These are phyloP conservation scores for Chalcis sispes DNA, from an alignment of 2,888 invertebrate species.

Conservation along the genomic window DNA sequence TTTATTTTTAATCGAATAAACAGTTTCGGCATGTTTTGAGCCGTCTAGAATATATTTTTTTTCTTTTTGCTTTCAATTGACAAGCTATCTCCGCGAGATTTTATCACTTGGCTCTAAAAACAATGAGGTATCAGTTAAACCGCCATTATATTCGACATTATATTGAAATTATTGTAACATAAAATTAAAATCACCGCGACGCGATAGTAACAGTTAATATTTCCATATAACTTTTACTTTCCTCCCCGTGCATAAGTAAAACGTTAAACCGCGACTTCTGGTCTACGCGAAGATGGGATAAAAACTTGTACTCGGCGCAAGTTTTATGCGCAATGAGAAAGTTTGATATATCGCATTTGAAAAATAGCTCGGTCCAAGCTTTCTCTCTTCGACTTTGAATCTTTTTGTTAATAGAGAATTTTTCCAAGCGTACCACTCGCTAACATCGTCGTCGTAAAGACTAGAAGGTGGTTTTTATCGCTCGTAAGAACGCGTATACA, in stretches of 20 bases:
- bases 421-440: no score
- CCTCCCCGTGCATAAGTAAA: background rate
- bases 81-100: no score
- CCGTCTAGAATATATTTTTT: no score
- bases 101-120: background rate
- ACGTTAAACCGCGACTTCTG: background rate
- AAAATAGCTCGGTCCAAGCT: slow-evolving; percentile 21
- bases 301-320: slow-evolving; percentile 7
- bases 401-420: slow-evolving; percentile 39
- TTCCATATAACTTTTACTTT: slow-evolving; percentile 39
- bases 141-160: slow-evolving; percentile 6
- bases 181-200: slow-evolving; percentile 8
- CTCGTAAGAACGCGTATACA: slow-evolving; percentile 11
- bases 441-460: slow-evolving; percentile 30
- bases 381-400: background rate
- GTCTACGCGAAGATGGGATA: background rate
- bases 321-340: slow-evolving; percentile 40
- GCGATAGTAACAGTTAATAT: background rate
- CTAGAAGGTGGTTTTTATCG: slow-evolving; percentile 24
- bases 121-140: background rate
- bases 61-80: no score
- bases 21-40: no score
- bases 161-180: slow-evolving; percentile 14
- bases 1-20: no score
- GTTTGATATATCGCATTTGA: slow-evolving; percentile 25